Evolutionary conservation across 2,888 invertebrate genomes (phyloP).

Genomic region (Molanna angustata): DNA sequence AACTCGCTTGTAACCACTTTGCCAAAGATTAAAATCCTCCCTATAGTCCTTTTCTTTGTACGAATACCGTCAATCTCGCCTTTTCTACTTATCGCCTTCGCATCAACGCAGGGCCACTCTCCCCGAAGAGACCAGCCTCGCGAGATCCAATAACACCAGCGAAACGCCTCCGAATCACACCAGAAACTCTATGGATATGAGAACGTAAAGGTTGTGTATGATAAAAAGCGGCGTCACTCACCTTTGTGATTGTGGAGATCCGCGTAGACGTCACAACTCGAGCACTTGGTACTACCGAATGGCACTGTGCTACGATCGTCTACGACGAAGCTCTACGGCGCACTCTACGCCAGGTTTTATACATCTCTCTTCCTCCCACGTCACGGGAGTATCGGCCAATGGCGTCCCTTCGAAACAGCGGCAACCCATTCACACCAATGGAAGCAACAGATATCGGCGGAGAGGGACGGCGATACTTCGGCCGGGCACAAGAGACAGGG

Average conservation of each 20-base stretch:
- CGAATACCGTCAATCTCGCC: too few relatives aligned
- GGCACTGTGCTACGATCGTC: constrained; percentile 10
- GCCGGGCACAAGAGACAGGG: background rate
- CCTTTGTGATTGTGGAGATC: constrained; percentile 20
- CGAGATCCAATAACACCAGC: too few relatives aligned
- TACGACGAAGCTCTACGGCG: constrained; percentile 22
- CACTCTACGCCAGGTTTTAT: constrained; percentile 26
- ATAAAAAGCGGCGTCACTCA: constrained; percentile 4
- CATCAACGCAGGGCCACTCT: too few relatives aligned
- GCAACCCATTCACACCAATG: constrained; percentile 24
- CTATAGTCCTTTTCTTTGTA: too few relatives aligned
- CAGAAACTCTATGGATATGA: too few relatives aligned
- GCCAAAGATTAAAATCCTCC: too few relatives aligned
- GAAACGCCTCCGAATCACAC: too few relatives aligned
- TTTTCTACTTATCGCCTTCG: too few relatives aligned
- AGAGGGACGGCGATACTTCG: constrained; percentile 1
- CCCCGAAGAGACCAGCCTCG: too few relatives aligned
- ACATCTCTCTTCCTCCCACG: constrained; percentile 24
- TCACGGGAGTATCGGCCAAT: constrained; percentile 21
- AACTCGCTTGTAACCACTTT: too few relatives aligned
- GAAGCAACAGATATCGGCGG: constrained; percentile 1
- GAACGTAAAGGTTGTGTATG: too few relatives aligned
- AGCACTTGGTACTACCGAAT: constrained; percentile 21
- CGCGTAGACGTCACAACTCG: constrained; percentile 16
- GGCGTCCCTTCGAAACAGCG: constrained; percentile 16